Evolutionary conservation across 2,797 vertebrate species (phyloP).

Genomic region (Halcyon badia): DNA sequence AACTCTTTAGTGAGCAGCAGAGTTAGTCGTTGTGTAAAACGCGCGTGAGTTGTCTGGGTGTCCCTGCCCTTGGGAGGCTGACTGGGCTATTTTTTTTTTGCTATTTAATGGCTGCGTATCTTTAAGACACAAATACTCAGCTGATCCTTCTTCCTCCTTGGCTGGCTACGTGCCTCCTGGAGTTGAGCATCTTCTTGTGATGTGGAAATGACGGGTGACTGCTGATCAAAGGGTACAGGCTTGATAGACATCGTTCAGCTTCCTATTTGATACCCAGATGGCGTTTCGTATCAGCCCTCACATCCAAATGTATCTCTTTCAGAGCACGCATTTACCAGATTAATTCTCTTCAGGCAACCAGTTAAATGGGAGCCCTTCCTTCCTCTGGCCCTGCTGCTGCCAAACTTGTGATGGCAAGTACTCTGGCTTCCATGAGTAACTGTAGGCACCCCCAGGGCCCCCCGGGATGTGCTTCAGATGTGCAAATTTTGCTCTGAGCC

Average conservation of each 20-base stretch:
- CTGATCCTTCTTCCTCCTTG: constrained; percentile 30
- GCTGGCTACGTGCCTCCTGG: constrained; percentile 48
- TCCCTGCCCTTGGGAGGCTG: constrained; percentile 10
- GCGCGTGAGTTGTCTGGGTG: background rate
- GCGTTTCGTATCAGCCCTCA: background rate
- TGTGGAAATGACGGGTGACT: constrained; percentile 67
- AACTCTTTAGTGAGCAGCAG: background rate
- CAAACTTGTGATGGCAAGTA: background rate
- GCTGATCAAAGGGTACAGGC: constrained; percentile 33
- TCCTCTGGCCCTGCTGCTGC: background rate
- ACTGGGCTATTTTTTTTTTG: background rate
- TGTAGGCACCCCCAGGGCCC: background rate
- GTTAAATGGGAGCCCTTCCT: background rate
- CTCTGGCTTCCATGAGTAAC: background rate
- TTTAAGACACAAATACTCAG: constrained; percentile 38
- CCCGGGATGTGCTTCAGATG: background rate
- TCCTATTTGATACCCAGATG: background rate
- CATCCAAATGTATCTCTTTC: background rate
- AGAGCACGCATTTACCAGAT: background rate
- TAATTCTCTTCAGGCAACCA: background rate
- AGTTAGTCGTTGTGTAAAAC: background rate
- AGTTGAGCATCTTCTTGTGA: constrained; percentile 60
- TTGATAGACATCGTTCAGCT: constrained; percentile 48
- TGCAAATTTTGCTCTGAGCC: background rate
- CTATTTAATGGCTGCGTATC: background rate